Evolutionary conservation across 92 coral and sea anemone species (phyloP).

Genomic region (Paramuricea clavata): DNA sequence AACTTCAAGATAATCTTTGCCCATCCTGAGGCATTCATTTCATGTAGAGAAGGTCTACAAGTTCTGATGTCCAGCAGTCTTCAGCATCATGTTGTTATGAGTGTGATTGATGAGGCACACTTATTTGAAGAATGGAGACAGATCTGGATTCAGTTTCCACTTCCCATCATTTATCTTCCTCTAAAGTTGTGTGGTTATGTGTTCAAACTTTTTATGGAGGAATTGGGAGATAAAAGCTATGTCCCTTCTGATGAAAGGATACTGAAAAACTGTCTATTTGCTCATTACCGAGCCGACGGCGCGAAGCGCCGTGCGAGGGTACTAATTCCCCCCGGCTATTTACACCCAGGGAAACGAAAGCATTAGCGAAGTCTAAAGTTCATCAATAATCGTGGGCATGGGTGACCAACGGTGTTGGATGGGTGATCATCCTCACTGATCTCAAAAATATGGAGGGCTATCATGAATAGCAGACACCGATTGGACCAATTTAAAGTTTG

Average conservation of each 20-base stretch:
- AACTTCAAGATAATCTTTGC: constrained; percentile 34
- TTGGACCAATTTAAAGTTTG: too few species aligned
- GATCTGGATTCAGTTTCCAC: background rate
- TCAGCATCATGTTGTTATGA: constrained; percentile 32
- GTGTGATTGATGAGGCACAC: constrained; percentile 67
- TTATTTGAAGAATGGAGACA: constrained; percentile 49
- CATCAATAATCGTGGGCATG: too few species aligned
- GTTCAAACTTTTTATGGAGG: constrained; percentile 42
- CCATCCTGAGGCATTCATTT: constrained; percentile 68
- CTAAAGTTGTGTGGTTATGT: constrained; percentile 24
- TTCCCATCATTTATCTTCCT: background rate
- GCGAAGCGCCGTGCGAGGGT: too few species aligned
- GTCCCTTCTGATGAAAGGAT: constrained; percentile 8
- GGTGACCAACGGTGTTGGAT: too few species aligned
- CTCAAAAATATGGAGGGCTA: too few species aligned
- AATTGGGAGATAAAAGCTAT: constrained; percentile 34
- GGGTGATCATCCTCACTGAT: too few species aligned
- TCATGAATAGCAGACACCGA: too few species aligned
- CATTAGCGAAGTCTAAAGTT: too few species aligned
- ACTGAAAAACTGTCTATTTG: constrained; percentile 55
- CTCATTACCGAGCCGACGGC: too few species aligned
- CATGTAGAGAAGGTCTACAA: constrained; percentile 53
- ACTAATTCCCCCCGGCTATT: too few species aligned
- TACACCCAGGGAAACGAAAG: too few species aligned
- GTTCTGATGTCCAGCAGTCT: constrained; percentile 26